These are phyloP conservation scores for Eufriesea mexicana DNA, from an alignment of 1,140 invertebrate species.

Conservation along the genomic window DNA sequence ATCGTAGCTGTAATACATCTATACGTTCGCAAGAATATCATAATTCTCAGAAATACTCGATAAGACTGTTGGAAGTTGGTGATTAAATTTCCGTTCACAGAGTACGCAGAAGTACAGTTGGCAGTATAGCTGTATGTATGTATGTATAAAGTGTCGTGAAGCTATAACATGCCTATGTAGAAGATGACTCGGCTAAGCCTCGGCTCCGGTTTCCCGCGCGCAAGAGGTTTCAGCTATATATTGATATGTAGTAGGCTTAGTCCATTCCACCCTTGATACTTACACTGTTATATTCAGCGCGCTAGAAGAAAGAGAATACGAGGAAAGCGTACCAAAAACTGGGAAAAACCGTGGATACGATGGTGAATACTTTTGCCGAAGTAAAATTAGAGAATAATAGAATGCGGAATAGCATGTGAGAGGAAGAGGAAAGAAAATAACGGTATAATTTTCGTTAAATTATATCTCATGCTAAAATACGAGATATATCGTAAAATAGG, in stretches of 20 bases:
- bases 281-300: conserved; percentile 2
- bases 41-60: background rate
- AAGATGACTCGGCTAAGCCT: conserved; percentile 25
- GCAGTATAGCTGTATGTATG: background rate
- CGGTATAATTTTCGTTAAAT: too few relatives aligned
- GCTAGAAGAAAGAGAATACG: background rate
- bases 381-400: background rate
- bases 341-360: background rate
- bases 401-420: too few relatives aligned
- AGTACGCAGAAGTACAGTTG: background rate
- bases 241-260: conserved; percentile 19
- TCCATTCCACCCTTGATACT: conserved; percentile 25
- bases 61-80: background rate
- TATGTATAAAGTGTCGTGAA: too few relatives aligned
- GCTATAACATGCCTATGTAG: background rate
- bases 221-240: conserved; percentile 8
- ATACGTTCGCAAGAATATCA: too few relatives aligned
- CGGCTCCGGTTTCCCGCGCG: background rate
- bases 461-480: too few relatives aligned
- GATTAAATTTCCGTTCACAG: background rate
- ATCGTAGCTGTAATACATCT: too few relatives aligned
- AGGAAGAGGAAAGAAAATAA: background rate
- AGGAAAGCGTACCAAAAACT: background rate
- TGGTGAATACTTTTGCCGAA: background rate
- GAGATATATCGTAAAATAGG: too few relatives aligned